A percentile compares a stretch with the other conserved stretches of the same genome.
These are phyloP conservation scores for Drosophila kikkawai DNA, from an alignment of 1,140 invertebrate species.

Conservation along the genomic window DNA sequence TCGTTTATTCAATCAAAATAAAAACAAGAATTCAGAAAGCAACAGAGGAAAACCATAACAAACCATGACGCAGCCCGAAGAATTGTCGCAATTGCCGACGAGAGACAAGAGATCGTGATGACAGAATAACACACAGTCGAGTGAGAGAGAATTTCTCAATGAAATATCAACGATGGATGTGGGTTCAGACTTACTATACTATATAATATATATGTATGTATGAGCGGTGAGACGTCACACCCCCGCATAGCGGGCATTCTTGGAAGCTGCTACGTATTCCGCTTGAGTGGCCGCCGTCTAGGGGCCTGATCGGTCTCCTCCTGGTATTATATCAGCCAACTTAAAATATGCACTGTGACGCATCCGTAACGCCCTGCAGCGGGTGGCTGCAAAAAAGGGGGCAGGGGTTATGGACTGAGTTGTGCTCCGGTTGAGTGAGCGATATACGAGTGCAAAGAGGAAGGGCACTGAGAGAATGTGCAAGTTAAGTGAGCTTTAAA, in stretches of 20 bases:
- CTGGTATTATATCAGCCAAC: slow-evolving; percentile 67
- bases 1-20: slow-evolving; percentile 42
- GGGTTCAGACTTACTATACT: slow-evolving; percentile 11
- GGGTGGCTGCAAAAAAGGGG: background rate
- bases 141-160: slow-evolving; percentile 61
- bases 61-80: slow-evolving; percentile 70
- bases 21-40: background rate
- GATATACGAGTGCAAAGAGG: slow-evolving; percentile 36
- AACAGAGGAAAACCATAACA: slow-evolving; percentile 51
- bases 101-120: slow-evolving; percentile 19
- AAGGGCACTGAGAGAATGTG: background rate
- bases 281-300: slow-evolving; percentile 53
- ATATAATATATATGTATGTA: slow-evolving; percentile 5
- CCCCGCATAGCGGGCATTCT: slow-evolving; percentile 70
- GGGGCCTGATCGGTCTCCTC: slow-evolving; percentile 32
- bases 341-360: slow-evolving; percentile 79
- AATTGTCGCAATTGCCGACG: slow-evolving; percentile 72
- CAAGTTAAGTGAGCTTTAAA: background rate
- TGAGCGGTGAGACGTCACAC: slow-evolving; percentile 50
- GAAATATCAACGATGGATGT: slow-evolving; percentile 66
- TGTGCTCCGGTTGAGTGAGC: slow-evolving; percentile 38
- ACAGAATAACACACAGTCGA: slow-evolving; percentile 26
- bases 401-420: slow-evolving; percentile 3
- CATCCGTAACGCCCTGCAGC: slow-evolving; percentile 50
- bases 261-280: slow-evolving; percentile 64